Conservation (phyloP, 2,888 invertebrate genomes). For the Nineta flava region DNA sequence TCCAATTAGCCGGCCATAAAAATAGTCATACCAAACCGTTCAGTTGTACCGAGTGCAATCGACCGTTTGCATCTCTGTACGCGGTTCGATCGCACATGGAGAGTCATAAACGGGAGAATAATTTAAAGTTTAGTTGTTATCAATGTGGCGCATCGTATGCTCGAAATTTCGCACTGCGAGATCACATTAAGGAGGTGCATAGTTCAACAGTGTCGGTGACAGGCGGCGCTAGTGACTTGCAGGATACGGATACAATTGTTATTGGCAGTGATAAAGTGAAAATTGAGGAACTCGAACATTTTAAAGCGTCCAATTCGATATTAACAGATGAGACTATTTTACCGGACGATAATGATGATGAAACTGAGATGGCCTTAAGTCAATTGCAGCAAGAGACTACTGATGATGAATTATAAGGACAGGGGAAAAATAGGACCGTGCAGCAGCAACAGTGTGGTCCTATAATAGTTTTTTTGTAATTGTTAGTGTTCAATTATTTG, state of each 20-base stretch:
- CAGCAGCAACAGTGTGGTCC: too few species aligned
- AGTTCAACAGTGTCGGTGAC: constrained; percentile 14
- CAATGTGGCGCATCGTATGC: constrained; percentile 65
- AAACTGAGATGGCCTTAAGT: constrained; percentile 13
- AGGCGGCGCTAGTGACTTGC: constrained; percentile 4
- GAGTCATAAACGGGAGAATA: constrained; percentile 52
- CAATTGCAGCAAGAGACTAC: neutral
- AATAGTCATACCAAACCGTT: constrained; percentile 72
- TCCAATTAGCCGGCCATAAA: constrained; percentile 63
- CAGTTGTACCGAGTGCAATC: constrained; percentile 56
- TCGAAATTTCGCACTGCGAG: constrained; percentile 54
- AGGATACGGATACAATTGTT: neutral
- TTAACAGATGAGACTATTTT: constrained; percentile 13
- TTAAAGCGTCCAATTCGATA: constrained; percentile 19
- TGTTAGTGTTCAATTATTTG: too few species aligned
- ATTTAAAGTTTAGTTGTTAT: constrained; percentile 50
- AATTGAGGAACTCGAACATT: constrained; percentile 16
- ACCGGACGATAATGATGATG: constrained; percentile 18
- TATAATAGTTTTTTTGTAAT: too few species aligned
- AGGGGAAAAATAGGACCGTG: too few species aligned
- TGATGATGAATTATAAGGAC: neutral
- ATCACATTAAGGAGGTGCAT: constrained; percentile 55
- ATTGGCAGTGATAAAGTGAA: neutral
- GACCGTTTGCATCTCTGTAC: constrained; percentile 64
- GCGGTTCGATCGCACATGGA: constrained; percentile 62